Evolutionary conservation across 2,888 invertebrate genomes (phyloP).

Genomic region (Aelia acuminata): DNA sequence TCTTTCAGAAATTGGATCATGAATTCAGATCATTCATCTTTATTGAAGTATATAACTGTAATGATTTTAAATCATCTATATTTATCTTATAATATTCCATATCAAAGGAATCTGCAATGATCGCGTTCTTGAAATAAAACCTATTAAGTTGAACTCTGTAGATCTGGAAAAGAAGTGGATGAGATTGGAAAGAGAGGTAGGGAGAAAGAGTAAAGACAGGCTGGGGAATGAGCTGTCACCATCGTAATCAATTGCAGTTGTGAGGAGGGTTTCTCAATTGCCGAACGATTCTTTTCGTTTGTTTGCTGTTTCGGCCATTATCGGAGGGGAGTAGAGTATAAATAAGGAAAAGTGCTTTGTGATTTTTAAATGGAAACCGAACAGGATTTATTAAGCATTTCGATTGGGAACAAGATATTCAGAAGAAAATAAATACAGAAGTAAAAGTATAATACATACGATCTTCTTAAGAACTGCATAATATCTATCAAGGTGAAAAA

Average conservation of each 20-base stretch:
- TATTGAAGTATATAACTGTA: too few species aligned
- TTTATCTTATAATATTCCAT: too few species aligned
- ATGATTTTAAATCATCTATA: too few species aligned
- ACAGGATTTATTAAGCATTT: too few species aligned
- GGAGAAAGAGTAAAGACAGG: not conserved
- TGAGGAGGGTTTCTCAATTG: not conserved
- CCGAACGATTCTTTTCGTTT: not conserved
- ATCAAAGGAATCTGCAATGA: not conserved
- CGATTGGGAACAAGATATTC: too few species aligned
- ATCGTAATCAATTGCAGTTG: not conserved
- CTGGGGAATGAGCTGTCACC: conserved; percentile 13
- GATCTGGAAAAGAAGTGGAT: conserved; percentile 7
- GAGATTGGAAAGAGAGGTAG: not conserved
- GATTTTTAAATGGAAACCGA: too few species aligned
- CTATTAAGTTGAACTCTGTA: not conserved
- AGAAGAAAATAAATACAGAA: too few species aligned
- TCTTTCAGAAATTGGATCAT: too few species aligned
- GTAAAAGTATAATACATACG: too few species aligned
- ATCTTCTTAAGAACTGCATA: too few species aligned
- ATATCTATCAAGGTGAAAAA: too few species aligned
- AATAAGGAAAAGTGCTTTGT: not conserved
- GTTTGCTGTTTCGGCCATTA: not conserved
- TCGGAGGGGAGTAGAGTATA: not conserved
- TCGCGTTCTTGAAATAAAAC: not conserved
- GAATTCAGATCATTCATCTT: too few species aligned